Evolutionary conservation across 2,113 vertebrate species (phyloP), one percentile per base, ranked within the genome.

Genomic region (Uria lomvia): DNA sequence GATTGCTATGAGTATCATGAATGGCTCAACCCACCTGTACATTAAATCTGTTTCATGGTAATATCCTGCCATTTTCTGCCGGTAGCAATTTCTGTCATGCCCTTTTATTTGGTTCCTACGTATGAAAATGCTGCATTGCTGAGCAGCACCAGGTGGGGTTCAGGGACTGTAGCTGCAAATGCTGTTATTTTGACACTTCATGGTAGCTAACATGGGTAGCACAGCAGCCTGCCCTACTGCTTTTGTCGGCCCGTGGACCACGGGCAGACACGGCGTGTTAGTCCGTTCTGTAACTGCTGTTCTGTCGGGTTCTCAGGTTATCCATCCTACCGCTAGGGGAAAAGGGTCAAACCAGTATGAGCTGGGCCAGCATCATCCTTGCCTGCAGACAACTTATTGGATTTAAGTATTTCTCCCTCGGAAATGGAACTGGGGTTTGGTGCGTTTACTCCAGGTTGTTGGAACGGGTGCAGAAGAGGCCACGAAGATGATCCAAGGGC

Each of bases 241-340:
- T 34, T 34, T 4, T 7, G 3, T 4, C 34, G 30, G 66, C 27
- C 13, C 22, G 19, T 12, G 52, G 34, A 26, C n/a, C 17, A 5
- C n/a, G 6, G 34, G n/a, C 17, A 26, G 65, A 32, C 16, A 2
- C 0, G 2, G 53, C 3, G 2, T 5, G 42, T 27, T 49, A 26
- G 53, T 40, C 65, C 16, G 0, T 58, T 32, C 52, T 8, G 16
- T 30, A 18, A 36, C 42, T 5, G 38, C 60, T 24, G 26, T 36
- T 30, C 20, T 19, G 8, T 26, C 42, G 17, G 11, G 9, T 20
- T 30, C 68, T 52, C 12, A 5, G 47, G 36, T 72, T 53, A 11
- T 30, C 58, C 68, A 16, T 24, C 26, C 20, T 21, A 10, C 4
- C 5, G 2, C 9, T 7, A 68, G 45, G 45, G 59, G 34, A 45